Evolutionary conservation across 2,113 vertebrate species (phyloP), one percentile per base, ranked within the genome.

Genomic region (Callospermophilus lateralis): DNA sequence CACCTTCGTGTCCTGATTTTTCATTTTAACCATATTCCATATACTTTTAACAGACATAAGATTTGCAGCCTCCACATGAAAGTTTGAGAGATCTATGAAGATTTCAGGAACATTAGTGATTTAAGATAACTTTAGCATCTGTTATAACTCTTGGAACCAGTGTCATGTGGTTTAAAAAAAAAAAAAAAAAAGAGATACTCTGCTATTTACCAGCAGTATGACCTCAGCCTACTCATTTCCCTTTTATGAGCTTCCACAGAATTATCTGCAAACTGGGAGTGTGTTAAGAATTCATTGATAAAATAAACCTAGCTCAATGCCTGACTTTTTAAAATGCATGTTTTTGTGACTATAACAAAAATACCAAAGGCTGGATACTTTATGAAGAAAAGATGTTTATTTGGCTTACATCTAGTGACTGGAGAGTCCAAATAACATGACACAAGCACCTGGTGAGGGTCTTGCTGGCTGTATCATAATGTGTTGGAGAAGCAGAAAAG

Each of bases 1-100:
- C 13, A 26, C 4, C 30, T 22, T 26, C 2, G 7, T 0, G 0
- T 32, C 48, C 48, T 42, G 42, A 84, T 6, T 83, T 39, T 42
- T 53, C 30, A 1, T 28, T 67, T 88, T 87, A 15, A n/a, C 20
- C 15, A 8, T 1, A 7, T 19, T 48, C n/a, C 4, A 10, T 51
- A 26, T 37, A 22, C 79, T 48, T 65, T 42, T 28, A 74, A 63
- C 65, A 58, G 22, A 55, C 86, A 55, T 34, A 48, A 48, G 79
- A 55, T 53, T 68, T 55, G 67, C 19, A 37, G 42, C 20, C 67
- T 72, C 24, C 61, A 3, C 15, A 37, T 30, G 42, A 73, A 89
- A 84, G 39, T 42, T n/a, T 19, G 74, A 65, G 79, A 61, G 55
- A 65, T 9, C 39, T 8, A 20, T 5, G 34, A n/a, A 20, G 22